These are phyloP conservation scores for Andrena marginata DNA, from an alignment of 2,888 invertebrate species.

Conservation along the genomic window DNA sequence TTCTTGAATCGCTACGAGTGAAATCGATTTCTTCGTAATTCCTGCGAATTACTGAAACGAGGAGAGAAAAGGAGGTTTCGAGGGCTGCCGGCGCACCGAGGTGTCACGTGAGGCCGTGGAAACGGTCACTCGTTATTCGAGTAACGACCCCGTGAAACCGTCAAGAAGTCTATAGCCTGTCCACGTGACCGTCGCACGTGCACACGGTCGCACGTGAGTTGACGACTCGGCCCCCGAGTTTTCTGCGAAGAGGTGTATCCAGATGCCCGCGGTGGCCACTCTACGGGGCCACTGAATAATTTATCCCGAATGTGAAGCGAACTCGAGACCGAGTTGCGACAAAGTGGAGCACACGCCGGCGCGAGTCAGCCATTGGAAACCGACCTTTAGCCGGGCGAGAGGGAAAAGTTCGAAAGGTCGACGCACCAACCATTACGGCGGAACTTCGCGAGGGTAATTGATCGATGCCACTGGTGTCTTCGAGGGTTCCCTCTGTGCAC, in stretches of 20 bases:
- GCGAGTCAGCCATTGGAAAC: conserved; percentile 47
- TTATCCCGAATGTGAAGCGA: conserved; percentile 77
- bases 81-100: background rate
- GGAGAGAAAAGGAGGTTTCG: conserved; percentile 11
- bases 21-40: no score
- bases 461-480: conserved; percentile 24
- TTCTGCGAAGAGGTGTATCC: background rate
- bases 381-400: conserved; percentile 22
- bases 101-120: conserved; percentile 48
- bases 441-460: conserved; percentile 2
- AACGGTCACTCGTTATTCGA: conserved; percentile 55
- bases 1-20: no score
- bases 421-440: conserved; percentile 38
- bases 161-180: conserved; percentile 53
- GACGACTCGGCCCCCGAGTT: conserved; percentile 12
- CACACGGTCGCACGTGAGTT: conserved; percentile 61
- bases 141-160: conserved; percentile 62
- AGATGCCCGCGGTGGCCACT: conserved; percentile 16
- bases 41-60: conserved; percentile 6
- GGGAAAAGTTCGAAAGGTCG: conserved; percentile 61
- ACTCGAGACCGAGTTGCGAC: conserved; percentile 69
- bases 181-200: conserved; percentile 66
- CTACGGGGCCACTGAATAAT: conserved; percentile 71
- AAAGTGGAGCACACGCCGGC: conserved; percentile 62
- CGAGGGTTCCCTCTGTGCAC: conserved; percentile 1